Conservation (phyloP, 1,140 invertebrate genomes). For the Drosophila albomicans region DNA sequence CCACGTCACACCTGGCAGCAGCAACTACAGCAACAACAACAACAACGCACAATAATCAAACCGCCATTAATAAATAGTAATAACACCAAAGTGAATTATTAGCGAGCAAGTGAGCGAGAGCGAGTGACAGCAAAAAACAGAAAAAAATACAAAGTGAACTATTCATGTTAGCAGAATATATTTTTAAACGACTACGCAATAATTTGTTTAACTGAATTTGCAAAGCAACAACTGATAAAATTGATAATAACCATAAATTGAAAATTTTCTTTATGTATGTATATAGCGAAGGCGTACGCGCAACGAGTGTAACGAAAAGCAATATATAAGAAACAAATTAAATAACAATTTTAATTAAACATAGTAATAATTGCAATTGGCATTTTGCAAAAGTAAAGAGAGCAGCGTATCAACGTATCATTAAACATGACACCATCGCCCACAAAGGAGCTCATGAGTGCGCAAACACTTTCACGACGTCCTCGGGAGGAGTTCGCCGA, state of each 20-base stretch:
- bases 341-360: slow-evolving; percentile 30
- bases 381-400: not conserved
- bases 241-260: slow-evolving; percentile 30
- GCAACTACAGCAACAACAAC: not conserved
- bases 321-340: slow-evolving; percentile 41
- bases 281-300: slow-evolving; percentile 16
- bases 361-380: slow-evolving; percentile 29
- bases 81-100: slow-evolving; percentile 29
- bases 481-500: slow-evolving; percentile 81
- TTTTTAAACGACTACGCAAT: slow-evolving; percentile 69
- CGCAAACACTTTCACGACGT: slow-evolving; percentile 76
- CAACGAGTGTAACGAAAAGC: slow-evolving; percentile 64
- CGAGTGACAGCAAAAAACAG: slow-evolving; percentile 16
- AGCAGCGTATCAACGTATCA: slow-evolving; percentile 16
- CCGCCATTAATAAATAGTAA: slow-evolving; percentile 23
- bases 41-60: slow-evolving; percentile 30
- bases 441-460: slow-evolving; percentile 78
- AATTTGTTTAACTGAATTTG: slow-evolving; percentile 61
- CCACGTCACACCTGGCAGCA: slow-evolving; percentile 29
- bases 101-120: not conserved
- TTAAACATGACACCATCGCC: slow-evolving; percentile 73
- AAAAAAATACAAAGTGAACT: slow-evolving; percentile 10
- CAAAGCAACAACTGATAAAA: slow-evolving; percentile 60
- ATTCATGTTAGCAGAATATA: slow-evolving; percentile 49
- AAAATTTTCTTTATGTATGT: slow-evolving; percentile 33